A percentile compares a stretch with the other conserved stretches of the same genome.
Conservation (phyloP, 2,888 invertebrate species). For the Marronus borbonicus region DNA sequence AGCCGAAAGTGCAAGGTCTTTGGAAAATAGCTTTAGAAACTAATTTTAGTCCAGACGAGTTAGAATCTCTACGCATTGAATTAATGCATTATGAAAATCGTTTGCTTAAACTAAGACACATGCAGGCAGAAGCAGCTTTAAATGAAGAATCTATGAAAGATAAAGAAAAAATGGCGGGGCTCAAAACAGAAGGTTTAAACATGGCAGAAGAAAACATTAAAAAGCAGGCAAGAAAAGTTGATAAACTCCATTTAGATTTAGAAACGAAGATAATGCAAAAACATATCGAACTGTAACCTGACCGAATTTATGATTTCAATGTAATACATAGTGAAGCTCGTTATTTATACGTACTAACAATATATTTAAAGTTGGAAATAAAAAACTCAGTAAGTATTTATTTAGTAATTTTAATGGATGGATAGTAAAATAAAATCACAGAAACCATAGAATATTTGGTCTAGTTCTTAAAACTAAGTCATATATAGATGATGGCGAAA, state of each 20-base stretch:
- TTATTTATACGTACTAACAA: too few relatives aligned
- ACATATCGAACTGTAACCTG: constrained; percentile 81
- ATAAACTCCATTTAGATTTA: constrained; percentile 86
- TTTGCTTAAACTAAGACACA: constrained; percentile 84
- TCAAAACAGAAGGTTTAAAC: constrained; percentile 77
- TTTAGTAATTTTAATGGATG: too few relatives aligned
- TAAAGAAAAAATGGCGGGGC: constrained; percentile 76
- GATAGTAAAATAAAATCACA: too few relatives aligned
- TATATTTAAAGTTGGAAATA: too few relatives aligned
- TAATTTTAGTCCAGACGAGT: constrained; percentile 86
- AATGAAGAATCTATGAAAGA: constrained; percentile 78
- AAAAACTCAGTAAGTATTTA: too few relatives aligned
- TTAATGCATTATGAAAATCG: constrained; percentile 90
- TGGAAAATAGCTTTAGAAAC: constrained; percentile 88
- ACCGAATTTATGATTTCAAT: neutral
- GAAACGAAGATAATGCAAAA: constrained; percentile 83
- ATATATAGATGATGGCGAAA: too few relatives aligned
- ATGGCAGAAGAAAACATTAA: constrained; percentile 85
- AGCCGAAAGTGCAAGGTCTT: constrained; percentile 90
- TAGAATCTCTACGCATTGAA: constrained; percentile 89
- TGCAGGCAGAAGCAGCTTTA: constrained; percentile 87
- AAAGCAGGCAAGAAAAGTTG: constrained; percentile 87
- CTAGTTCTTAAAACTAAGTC: too few relatives aligned
- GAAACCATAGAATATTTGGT: too few relatives aligned
- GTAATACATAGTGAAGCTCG: too few relatives aligned